A percentile compares a stretch with the other conserved stretches of the same genome.
These are phyloP conservation scores for Thunnus thynnus DNA, from an alignment of 2,113 vertebrate genomes.

Conservation along the genomic window DNA sequence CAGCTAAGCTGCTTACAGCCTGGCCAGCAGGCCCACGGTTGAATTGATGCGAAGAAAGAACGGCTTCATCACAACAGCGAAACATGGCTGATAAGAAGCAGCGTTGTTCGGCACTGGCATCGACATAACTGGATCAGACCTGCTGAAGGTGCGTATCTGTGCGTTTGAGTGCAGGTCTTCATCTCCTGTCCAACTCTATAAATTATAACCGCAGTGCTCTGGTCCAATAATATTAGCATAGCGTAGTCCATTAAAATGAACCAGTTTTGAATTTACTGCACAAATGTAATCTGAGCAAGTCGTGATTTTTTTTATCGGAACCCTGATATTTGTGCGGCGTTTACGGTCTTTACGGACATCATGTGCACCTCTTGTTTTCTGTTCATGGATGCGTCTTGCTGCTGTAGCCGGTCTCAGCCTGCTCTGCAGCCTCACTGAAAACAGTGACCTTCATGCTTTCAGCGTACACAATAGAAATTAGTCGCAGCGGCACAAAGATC, in stretches of 20 bases:
- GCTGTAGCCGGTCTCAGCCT: slow-evolving; percentile 69
- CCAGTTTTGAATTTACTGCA: background rate
- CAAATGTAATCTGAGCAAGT: background rate
- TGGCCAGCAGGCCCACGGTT: slow-evolving; percentile 54
- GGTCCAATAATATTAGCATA: background rate
- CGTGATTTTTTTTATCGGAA: background rate
- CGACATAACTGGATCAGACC: slow-evolving; percentile 55
- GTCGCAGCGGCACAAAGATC: background rate
- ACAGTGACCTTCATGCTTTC: slow-evolving; percentile 51
- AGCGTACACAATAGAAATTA: background rate
- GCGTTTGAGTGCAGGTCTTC: background rate
- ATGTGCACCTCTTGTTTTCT: slow-evolving; percentile 42
- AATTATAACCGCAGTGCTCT: background rate
- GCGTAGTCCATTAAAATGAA: background rate
- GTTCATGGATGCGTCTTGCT: slow-evolving; percentile 62
- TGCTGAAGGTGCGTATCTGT: slow-evolving; percentile 71
- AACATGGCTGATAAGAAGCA: slow-evolving; percentile 59
- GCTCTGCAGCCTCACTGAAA: slow-evolving; percentile 48
- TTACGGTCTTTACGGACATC: slow-evolving; percentile 47
- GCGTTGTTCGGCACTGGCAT: slow-evolving; percentile 24
- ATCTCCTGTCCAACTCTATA: background rate
- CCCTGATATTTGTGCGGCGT: slow-evolving; percentile 39
- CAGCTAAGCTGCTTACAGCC: slow-evolving; percentile 73
- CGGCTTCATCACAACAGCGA: slow-evolving; percentile 10
- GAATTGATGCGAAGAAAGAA: slow-evolving; percentile 48